Evolutionary conservation across 2,888 invertebrate genomes (phyloP), one percentile per base, ranked within the genome.

Genomic region (Argyresthia albistria): DNA sequence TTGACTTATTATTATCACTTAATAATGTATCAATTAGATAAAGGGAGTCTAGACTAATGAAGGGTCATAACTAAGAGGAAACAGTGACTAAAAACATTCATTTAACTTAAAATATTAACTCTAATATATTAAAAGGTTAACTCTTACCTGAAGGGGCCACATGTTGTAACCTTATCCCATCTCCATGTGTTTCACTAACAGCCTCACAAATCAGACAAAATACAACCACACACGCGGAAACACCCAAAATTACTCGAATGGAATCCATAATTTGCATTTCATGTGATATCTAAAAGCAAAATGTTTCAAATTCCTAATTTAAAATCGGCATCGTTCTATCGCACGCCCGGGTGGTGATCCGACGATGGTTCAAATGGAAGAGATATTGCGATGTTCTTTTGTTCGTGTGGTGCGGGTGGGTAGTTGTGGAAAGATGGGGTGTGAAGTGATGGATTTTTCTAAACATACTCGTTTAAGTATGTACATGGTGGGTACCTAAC

Each of bases 161-260:
- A 47, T 52, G 45, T 46, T 53, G 10, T 25, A 12, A 35, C n/a
- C 25, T 25, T 25, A 25, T 25, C 25, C 25, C 25, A 6, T 8
- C 39, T 39, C 39, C 10, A 39, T 39, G 42, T 35, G 35, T 39
- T 37, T 58, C 52, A 53, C 60, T 55, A 43, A 56, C 35, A 4
- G 63, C 57, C 7, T 64, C 57, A n/a, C 59, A 51, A 39, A 67
- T 54, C 0, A 71, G 74, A 52, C 67, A 75, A 6, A 74, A 56
- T 2, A 75, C 58, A 10, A 70, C 65, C 8, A 73, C 61, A 50
- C 67, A 73, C 35, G 73, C 59, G 53, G 69, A 70, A 50, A 70
- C 60, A 55, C 63, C 53, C 56, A 66, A 59, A 15, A 54, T 54
- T 15, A 59, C 50, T 51, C 52, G 59, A 35, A 56, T 50, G 10